These are phyloP conservation scores for Nipponacmea schrenckii DNA, from an alignment of 2,888 invertebrate genomes.

Conservation along the genomic window DNA sequence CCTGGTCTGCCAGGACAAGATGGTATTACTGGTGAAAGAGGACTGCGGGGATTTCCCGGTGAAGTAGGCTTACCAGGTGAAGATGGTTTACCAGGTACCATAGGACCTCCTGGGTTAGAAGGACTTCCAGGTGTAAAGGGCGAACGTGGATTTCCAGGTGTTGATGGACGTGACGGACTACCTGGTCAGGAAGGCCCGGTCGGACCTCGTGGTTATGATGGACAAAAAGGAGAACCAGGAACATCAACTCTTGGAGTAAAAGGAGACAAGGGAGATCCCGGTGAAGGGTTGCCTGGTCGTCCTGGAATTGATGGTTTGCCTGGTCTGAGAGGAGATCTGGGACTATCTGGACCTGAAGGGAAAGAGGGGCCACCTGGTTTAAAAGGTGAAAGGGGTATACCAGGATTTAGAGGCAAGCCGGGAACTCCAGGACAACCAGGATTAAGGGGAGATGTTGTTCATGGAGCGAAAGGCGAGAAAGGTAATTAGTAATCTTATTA, in stretches of 20 bases:
- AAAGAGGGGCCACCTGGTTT: conserved; percentile 10
- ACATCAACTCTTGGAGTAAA: conserved; percentile 7
- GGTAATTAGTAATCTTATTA: not conserved
- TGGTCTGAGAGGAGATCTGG: conserved; percentile 14
- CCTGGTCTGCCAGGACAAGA: conserved; percentile 70
- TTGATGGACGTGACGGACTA: conserved; percentile 39
- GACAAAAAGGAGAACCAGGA: conserved; percentile 28
- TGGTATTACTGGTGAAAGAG: conserved; percentile 29
- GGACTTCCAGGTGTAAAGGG: conserved; percentile 14
- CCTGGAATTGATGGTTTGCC: conserved; percentile 5
- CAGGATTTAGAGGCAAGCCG: conserved; percentile 20
- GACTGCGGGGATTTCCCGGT: conserved; percentile 27
- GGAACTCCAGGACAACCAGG: conserved; percentile 22
- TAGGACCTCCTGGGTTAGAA: not conserved
- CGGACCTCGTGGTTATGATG: conserved; percentile 37
- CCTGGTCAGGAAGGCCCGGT: conserved; percentile 31
- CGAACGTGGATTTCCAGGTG: conserved; percentile 1
- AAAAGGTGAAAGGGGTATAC: conserved; percentile 18
- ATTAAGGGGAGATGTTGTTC: conserved; percentile 13
- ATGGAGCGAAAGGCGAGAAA: conserved; percentile 24
- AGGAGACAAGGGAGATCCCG: conserved; percentile 18
- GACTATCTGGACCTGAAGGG: conserved; percentile 13
- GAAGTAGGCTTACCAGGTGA: conserved; percentile 24
- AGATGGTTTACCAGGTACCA: conserved; percentile 25
- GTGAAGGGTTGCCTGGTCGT: conserved; percentile 10